Base-by-base conservation (phyloP, 2,113 vertebrate genomes). In the Orthochromis malagaraziensis region DNA sequence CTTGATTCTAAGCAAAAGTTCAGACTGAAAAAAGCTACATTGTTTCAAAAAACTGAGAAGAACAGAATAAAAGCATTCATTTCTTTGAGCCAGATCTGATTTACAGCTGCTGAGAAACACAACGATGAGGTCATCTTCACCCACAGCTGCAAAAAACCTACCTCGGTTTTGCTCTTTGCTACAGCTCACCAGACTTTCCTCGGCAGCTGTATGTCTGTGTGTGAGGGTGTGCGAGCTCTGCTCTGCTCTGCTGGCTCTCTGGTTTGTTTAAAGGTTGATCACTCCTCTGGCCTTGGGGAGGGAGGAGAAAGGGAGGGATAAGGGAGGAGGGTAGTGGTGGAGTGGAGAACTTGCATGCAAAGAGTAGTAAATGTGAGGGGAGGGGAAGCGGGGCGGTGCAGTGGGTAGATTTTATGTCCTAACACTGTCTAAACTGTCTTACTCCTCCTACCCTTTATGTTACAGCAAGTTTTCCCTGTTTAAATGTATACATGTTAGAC, bases 221-320 rank as follows among this genome's bases (percentile, higher is more conserved):
- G 60, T 45, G 81, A 31, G 75, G 40, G 65, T 84, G 81, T 87
- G 92, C 84, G 60, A 68, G 86, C 83, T 89, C 86, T 90, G 88
- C 84, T 93, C 89, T 60, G 86, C 79, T 38, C 85, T 83, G 88
- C 89, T 84, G 83, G 83, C 58, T 89, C 55, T 89, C 94, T 91
- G 94, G 91, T 94, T 95, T 93, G 93, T 95, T 96, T 94, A 93
- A 95, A 95, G 93, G 95, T 93, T 91, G 93, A 94, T 91, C 91
- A 77, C 92, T 91, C 90, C 92, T 94, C 86, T 87, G 88, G 84
- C 53, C 40, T 6, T 26, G 65, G 90, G 86, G 87, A 91, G 89
- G 93, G 93, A 93, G 93, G 91, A 93, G 91, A 91, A 86, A 88
- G 92, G 88, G 94, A 92, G 89, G 88, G 94, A 83, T 82, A 79